Evolutionary conservation across 2,888 invertebrate species (phyloP).

Genomic region (Acrobasis repandana): DNA sequence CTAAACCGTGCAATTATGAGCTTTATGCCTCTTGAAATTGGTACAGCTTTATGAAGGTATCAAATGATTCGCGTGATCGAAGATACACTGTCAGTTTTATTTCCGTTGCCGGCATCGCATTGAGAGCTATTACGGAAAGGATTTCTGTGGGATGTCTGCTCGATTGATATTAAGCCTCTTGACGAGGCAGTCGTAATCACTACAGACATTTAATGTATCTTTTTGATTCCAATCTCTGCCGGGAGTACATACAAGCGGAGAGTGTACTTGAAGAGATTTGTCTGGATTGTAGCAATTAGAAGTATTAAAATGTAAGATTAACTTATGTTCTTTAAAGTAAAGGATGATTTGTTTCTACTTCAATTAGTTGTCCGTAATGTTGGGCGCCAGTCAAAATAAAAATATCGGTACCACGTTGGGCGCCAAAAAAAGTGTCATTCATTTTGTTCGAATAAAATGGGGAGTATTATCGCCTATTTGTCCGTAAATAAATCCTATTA

Average conservation of each 20-base stretch:
- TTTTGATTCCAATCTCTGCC: conserved; percentile 1
- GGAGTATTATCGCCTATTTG: not conserved
- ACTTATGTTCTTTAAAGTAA: no score
- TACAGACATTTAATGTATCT: not conserved
- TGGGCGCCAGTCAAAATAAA: not conserved
- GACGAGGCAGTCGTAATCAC: conserved; percentile 8
- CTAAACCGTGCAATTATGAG: conserved; percentile 1
- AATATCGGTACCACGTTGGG: conserved; percentile 3
- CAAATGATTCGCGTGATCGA: conserved; percentile 34
- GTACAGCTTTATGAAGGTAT: conserved; percentile 5
- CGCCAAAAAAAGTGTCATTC: not conserved
- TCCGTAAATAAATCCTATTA: conserved; percentile 13
- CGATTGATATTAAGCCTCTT: conserved; percentile 7
- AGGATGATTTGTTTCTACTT: no score
- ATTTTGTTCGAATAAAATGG: not conserved
- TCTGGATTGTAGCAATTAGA: not conserved
- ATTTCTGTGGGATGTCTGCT: conserved; percentile 14
- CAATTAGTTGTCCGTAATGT: not conserved
- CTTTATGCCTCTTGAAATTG: conserved; percentile 9
- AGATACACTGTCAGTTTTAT: conserved; percentile 41
- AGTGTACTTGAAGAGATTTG: not conserved
- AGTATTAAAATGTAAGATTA: not conserved
- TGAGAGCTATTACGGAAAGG: conserved; percentile 12
- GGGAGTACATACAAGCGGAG: not conserved
- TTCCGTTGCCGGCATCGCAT: conserved; percentile 36